These are phyloP conservation scores for Rhabdomys dilectus DNA, from an alignment of 2,113 vertebrate species.

Conservation along the genomic window DNA sequence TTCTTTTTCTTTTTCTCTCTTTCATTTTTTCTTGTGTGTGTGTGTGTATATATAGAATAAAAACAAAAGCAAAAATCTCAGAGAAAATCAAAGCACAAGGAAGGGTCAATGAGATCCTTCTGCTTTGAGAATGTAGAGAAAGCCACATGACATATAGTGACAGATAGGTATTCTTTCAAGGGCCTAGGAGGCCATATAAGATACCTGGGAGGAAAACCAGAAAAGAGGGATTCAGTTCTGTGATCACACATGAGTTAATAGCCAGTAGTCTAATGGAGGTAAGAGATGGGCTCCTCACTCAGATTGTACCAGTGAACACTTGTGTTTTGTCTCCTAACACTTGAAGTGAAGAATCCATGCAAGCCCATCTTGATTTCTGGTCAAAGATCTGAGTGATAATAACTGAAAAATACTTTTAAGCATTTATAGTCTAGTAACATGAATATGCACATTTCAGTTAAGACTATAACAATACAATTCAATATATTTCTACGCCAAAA, in stretches of 20 bases:
- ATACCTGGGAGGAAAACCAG: background rate
- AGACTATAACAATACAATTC: background rate
- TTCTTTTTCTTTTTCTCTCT: background rate
- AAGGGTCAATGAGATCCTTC: background rate
- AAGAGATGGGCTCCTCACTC: background rate
- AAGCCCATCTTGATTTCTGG: background rate
- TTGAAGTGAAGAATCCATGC: background rate
- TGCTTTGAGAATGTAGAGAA: background rate
- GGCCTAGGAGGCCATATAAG: too few relatives aligned
- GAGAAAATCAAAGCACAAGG: background rate
- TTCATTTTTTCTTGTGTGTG: too few relatives aligned
- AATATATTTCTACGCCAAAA: background rate
- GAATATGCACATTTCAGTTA: background rate
- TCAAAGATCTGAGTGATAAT: background rate
- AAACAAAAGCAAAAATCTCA: background rate
- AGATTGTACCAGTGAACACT: background rate
- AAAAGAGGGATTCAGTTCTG: background rate
- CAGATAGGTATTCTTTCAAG: background rate
- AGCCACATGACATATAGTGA: background rate
- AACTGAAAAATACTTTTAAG: background rate
- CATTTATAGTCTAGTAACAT: background rate
- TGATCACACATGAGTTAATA: background rate
- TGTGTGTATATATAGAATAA: too few relatives aligned
- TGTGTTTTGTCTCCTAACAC: background rate
- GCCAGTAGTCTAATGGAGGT: background rate